Evolutionary conservation across 2,888 invertebrate species (phyloP).

Genomic region (Dexiosoma caninum): DNA sequence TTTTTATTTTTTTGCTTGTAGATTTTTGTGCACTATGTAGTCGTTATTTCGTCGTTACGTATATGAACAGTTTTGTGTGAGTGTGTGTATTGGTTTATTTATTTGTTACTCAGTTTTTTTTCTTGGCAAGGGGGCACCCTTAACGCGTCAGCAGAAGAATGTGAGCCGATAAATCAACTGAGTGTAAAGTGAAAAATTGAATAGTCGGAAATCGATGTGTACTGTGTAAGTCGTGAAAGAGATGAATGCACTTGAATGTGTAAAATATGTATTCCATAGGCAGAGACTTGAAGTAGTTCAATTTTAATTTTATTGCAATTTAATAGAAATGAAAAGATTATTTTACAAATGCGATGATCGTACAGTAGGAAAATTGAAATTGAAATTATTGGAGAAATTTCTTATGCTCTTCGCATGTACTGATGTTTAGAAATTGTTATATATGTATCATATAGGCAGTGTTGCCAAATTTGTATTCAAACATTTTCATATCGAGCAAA

Average conservation of each 20-base stretch:
- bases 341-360: too few relatives aligned
- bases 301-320: not conserved
- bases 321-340: not conserved
- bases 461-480: too few relatives aligned
- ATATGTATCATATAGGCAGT: too few relatives aligned
- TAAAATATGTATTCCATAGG: not conserved
- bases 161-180: conserved; percentile 59
- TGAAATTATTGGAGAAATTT: too few relatives aligned
- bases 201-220: conserved; percentile 51
- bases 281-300: conserved; percentile 7
- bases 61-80: not conserved
- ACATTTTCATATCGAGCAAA: too few relatives aligned
- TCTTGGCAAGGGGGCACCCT: conserved; percentile 29
- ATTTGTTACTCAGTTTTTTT: too few relatives aligned
- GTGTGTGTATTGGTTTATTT: not conserved
- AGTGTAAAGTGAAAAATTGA: conserved; percentile 59
- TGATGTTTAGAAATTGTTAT: too few relatives aligned
- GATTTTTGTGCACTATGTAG: not conserved
- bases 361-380: too few relatives aligned
- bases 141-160: conserved; percentile 43
- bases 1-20: not conserved
- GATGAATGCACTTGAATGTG: conserved; percentile 22
- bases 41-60: not conserved
- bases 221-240: conserved; percentile 26
- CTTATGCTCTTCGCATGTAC: too few relatives aligned